A percentile compares a stretch with the other conserved stretches of the same genome.
These are phyloP conservation scores for Ectropis grisescens DNA, from an alignment of 1,140 invertebrate genomes.

Conservation along the genomic window DNA sequence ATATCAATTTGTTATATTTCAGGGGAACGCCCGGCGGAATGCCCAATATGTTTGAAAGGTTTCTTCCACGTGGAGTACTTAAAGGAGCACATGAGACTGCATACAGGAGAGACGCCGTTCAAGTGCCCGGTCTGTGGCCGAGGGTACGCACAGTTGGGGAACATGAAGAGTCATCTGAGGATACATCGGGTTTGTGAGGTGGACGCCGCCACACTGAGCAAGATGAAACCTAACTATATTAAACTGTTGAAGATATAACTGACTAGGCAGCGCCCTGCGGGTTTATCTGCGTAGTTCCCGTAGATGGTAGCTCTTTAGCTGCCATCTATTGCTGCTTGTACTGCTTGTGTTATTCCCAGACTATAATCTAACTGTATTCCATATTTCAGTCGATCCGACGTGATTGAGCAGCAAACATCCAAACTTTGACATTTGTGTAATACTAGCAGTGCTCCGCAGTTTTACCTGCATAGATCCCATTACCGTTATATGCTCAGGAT, in stretches of 20 bases:
- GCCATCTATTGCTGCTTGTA: too few species aligned
- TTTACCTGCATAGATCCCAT: too few species aligned
- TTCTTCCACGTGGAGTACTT: slow-evolving; percentile 66
- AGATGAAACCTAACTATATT: slow-evolving; percentile 57
- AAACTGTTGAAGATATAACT: slow-evolving; percentile 42
- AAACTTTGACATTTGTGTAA: too few species aligned
- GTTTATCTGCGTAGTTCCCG: too few species aligned
- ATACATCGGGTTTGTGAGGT: slow-evolving; percentile 58
- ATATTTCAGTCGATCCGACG: too few species aligned
- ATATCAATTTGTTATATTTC: too few species aligned
- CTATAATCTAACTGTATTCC: too few species aligned
- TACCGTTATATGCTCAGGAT: too few species aligned
- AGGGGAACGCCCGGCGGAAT: slow-evolving; percentile 58
- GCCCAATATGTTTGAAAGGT: slow-evolving; percentile 43
- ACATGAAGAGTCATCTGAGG: slow-evolving; percentile 68
- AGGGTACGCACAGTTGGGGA: slow-evolving; percentile 73
- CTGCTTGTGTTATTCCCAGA: too few species aligned
- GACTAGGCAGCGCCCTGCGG: not conserved
- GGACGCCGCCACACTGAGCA: slow-evolving; percentile 38
- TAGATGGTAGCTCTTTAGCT: too few species aligned
- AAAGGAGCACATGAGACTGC: slow-evolving; percentile 77
- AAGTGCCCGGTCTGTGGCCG: slow-evolving; percentile 78
- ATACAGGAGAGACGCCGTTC: slow-evolving; percentile 83
- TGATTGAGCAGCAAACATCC: too few species aligned
- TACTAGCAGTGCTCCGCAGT: too few species aligned